phyloP scores from a whole-genome alignment of 1,140 invertebrate genomes.

The Atopsyche davidsoni region DNA sequence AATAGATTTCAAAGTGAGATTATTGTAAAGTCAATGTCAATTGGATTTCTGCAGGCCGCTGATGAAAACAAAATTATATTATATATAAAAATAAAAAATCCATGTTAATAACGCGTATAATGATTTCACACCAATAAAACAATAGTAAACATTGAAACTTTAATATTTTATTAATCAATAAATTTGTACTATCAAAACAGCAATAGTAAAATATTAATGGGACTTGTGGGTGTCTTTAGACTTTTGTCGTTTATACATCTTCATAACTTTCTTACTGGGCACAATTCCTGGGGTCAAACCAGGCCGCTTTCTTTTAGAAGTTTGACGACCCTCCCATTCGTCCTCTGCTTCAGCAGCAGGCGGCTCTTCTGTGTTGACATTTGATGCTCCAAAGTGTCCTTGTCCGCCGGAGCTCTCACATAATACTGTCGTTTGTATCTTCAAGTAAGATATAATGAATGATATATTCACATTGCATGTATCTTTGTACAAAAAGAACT shows the following conservation, averaged over 20 bases:
- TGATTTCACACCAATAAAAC: too few species aligned
- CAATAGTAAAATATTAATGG: constrained; percentile 1
- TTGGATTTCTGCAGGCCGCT: too few species aligned
- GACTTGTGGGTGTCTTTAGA: constrained; percentile 9
- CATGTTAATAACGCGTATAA: too few species aligned
- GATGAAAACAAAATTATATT: too few species aligned
- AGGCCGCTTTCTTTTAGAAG: constrained; percentile 62
- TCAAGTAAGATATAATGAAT: constrained; percentile 1
- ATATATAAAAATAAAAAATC: too few species aligned
- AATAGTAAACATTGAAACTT: too few species aligned
- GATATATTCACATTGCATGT: background rate
- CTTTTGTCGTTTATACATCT: constrained; percentile 59
- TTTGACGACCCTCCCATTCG: constrained; percentile 49
- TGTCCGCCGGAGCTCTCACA: constrained; percentile 41
- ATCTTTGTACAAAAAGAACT: background rate
- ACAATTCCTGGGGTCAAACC: constrained; percentile 70
- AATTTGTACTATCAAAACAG: too few species aligned
- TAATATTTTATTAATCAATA: too few species aligned
- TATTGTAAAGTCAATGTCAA: too few species aligned
- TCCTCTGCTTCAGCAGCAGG: constrained; percentile 35
- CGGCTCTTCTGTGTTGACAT: constrained; percentile 4
- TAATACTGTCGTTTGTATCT: constrained; percentile 32
- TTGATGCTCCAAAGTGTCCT: constrained; percentile 30
- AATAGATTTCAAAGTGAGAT: too few species aligned
- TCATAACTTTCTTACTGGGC: constrained; percentile 80